A percentile compares a stretch with the other conserved stretches of the same genome.
These are phyloP conservation scores for Montipora sp. DNA, from an alignment of 64 coral and sea anemone species.

Conservation along the genomic window DNA sequence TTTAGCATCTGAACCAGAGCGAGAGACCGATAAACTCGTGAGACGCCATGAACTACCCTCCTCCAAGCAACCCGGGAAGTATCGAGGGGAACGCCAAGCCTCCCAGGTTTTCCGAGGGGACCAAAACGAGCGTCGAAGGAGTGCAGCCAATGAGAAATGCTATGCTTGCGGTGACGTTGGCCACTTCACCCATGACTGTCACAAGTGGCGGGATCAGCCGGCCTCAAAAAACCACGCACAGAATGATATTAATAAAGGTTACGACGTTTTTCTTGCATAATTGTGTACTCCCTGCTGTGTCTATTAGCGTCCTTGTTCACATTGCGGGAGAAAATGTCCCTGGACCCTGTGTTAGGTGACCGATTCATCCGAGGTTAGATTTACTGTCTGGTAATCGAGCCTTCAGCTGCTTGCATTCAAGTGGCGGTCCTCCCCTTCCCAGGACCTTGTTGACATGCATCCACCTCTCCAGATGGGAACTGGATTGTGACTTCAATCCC, in stretches of 20 bases:
- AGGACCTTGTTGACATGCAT: background rate
- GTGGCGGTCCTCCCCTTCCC: conserved; percentile 34
- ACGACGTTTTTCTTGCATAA: background rate
- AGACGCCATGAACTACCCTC: background rate
- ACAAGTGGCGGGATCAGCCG: background rate
- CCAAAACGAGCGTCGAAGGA: background rate
- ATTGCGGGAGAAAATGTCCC: background rate
- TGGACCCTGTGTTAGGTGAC: background rate
- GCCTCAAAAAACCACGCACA: background rate
- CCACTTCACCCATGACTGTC: background rate
- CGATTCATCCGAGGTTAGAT: background rate
- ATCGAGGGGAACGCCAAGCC: background rate
- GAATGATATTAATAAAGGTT: background rate
- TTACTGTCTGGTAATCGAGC: conserved; percentile 6
- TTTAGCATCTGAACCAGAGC: background rate
- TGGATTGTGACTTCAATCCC: background rate
- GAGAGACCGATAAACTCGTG: conserved; percentile 18
- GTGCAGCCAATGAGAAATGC: background rate
- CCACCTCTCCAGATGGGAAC: background rate
- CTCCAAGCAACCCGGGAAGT: background rate
- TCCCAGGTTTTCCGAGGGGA: background rate
- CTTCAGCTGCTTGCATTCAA: conserved; percentile 46
- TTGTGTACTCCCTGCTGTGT: background rate
- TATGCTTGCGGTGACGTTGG: background rate
- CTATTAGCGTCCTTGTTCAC: background rate